Evolutionary conservation across 2,113 vertebrate genomes (phyloP).

Genomic region (Brachyistius frenatus): DNA sequence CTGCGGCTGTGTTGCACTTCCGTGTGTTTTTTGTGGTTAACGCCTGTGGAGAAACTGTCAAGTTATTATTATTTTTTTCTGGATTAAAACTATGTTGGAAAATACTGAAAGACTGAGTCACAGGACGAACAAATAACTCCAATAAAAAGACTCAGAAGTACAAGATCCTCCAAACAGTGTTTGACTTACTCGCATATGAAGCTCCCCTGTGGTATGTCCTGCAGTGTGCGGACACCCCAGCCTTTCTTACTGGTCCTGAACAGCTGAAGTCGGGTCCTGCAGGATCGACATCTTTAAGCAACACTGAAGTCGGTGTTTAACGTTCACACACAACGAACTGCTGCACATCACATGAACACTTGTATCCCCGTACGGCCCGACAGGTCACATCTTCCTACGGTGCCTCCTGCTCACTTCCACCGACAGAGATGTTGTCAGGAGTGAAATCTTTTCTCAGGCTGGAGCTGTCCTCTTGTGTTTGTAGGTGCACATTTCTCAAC

Average conservation of each 20-base stretch:
- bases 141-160: not conserved
- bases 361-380: no score
- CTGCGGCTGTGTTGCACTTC: no score
- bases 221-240: conserved; percentile 94
- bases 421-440: no score
- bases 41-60: no score
- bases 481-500: not conserved
- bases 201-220: conserved; percentile 94
- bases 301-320: not conserved
- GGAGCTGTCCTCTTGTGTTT: no score
- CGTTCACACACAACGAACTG: not conserved
- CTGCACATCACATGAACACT: no score
- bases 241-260: conserved; percentile 94
- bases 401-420: no score
- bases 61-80: no score
- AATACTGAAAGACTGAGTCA: not conserved
- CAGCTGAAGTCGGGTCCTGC: conserved; percentile 92
- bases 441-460: not conserved
- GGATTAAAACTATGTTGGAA: not conserved
- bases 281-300: conserved; percentile 28
- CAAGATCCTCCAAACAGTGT: not conserved
- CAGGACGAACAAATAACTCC: not conserved
- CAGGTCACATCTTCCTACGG: no score
- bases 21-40: no score
- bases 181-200: conserved; percentile 97